Percentiles rank a stretch among this genome's conserved stretches.
These are phyloP conservation scores for Clavelina lepadiformis DNA, from an alignment of 23 tunicate species.

Conservation along the genomic window DNA sequence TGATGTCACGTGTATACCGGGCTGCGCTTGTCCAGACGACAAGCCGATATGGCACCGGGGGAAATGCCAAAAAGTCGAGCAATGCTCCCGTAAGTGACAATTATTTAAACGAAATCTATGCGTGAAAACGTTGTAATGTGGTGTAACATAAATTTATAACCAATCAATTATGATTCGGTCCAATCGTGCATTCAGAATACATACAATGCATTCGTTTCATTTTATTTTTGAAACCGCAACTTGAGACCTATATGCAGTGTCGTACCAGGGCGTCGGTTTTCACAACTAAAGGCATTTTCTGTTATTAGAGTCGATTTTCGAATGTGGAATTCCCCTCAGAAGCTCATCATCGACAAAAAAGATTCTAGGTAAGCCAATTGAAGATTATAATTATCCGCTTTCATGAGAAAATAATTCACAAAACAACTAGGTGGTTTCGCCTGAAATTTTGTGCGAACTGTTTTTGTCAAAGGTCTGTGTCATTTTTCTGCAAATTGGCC, in stretches of 20 bases:
- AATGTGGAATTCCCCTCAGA: conserved; percentile 14
- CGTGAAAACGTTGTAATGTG: neutral
- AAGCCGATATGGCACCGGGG: conserved; percentile 52
- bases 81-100: conserved; percentile 35
- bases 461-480: too few relatives aligned
- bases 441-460: neutral
- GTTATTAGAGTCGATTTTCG: conserved; percentile 4
- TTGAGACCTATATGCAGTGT: neutral
- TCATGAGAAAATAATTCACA: too few relatives aligned
- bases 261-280: too few relatives aligned
- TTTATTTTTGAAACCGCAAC: neutral
- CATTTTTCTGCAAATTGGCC: too few relatives aligned
- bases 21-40: conserved; percentile 70
- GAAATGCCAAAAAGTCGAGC: conserved; percentile 57
- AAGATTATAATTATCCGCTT: too few relatives aligned
- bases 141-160: neutral
- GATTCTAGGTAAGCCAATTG: conserved; percentile 10
- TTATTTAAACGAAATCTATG: neutral
- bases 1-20: conserved; percentile 77
- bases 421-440: neutral
- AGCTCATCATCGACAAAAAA: conserved; percentile 15
- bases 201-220: neutral
- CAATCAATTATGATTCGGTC: neutral
- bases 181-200: neutral
- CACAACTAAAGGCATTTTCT: neutral